Conservation (phyloP, 2,888 invertebrate species). For the Ectemnius lituratus region DNA sequence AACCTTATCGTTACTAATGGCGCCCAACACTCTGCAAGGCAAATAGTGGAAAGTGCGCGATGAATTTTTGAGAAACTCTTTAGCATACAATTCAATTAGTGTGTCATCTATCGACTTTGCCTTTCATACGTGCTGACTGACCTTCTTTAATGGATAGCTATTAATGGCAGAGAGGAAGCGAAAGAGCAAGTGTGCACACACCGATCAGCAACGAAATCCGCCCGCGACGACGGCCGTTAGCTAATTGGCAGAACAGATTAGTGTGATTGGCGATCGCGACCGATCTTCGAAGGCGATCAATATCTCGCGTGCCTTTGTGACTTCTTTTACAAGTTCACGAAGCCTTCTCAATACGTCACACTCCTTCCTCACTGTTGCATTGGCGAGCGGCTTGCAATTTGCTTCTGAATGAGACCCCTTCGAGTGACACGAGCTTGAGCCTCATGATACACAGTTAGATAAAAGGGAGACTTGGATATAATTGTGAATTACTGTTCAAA, state of each 20-base stretch:
- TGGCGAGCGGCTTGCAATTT: background rate
- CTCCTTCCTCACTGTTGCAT: constrained; percentile 5
- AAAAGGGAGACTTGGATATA: background rate
- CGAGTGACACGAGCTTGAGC: background rate
- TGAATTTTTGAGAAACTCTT: constrained; percentile 2
- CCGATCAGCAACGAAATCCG: constrained; percentile 14
- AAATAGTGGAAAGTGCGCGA: background rate
- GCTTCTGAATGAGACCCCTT: background rate
- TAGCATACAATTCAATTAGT: background rate
- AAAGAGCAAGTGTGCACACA: background rate
- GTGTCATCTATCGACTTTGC: background rate
- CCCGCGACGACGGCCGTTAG: constrained; percentile 24
- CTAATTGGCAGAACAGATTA: constrained; percentile 39
- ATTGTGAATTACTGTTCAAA: background rate
- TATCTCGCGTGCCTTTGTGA: constrained; percentile 20
- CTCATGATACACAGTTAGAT: background rate
- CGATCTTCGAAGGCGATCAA: constrained; percentile 28
- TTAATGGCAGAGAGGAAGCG: background rate
- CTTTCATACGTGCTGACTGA: too few relatives aligned
- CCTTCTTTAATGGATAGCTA: too few relatives aligned
- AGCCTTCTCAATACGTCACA: constrained; percentile 14
- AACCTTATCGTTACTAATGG: constrained; percentile 34
- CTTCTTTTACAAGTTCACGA: constrained; percentile 12
- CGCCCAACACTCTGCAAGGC: constrained; percentile 5
- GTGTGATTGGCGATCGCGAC: constrained; percentile 29